Percentiles rank a stretch among this genome's conserved stretches.
These are phyloP conservation scores for Austrolebias charrua DNA, from an alignment of 2,797 vertebrate species.

Conservation along the genomic window DNA sequence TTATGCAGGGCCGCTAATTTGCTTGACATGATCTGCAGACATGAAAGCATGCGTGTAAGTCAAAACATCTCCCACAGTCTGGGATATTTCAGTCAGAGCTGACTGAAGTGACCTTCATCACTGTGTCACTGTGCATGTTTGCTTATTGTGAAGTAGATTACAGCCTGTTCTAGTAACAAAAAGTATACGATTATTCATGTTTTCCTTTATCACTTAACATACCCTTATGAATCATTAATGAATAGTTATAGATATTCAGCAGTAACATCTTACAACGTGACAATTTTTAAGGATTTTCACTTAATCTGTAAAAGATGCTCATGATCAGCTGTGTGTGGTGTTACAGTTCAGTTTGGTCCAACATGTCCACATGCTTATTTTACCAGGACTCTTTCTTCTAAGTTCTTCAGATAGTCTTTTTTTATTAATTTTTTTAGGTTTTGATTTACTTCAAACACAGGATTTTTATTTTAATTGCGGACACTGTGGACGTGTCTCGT, in stretches of 20 bases:
- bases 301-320: too few species aligned
- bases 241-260: too few species aligned
- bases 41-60: constrained; percentile 71
- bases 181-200: too few species aligned
- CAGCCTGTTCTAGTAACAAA: constrained; percentile 3
- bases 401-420: too few species aligned
- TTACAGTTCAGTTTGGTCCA: too few species aligned
- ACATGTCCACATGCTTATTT: too few species aligned
- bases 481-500: constrained; percentile 16
- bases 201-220: too few species aligned
- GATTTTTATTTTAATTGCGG: constrained; percentile 11
- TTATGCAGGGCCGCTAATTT: constrained; percentile 79
- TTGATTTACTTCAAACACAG: background rate
- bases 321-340: too few species aligned
- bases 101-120: constrained; percentile 13
- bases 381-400: too few species aligned
- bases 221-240: too few species aligned
- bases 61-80: constrained; percentile 74
- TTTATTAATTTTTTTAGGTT: constrained; percentile 4
- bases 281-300: too few species aligned
- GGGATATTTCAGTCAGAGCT: constrained; percentile 67
- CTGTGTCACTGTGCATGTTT: constrained; percentile 13
- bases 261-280: too few species aligned
- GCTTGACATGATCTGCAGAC: constrained; percentile 82
- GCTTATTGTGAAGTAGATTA: constrained; percentile 3